A percentile compares a stretch with the other conserved stretches of the same genome.
Evolutionary conservation across 2,797 vertebrate genomes (phyloP).

Genomic region (Diceros bicornis): DNA sequence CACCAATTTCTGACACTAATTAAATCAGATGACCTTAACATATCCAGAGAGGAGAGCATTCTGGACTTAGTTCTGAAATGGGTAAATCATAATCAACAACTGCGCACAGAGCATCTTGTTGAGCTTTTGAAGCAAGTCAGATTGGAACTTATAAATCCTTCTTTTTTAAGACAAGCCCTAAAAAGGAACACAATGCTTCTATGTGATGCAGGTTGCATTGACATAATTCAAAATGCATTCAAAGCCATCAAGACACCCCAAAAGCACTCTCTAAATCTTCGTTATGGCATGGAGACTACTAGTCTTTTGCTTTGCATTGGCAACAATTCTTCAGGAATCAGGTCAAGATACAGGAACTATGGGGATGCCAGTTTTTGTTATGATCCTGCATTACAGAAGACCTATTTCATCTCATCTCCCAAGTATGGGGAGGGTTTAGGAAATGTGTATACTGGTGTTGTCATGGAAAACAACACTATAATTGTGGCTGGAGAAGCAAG

Average conservation of each 20-base stretch:
- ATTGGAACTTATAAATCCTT: constrained; percentile 93
- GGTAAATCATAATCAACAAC: constrained; percentile 92
- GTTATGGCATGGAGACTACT: constrained; percentile 98
- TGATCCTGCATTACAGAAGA: constrained; percentile 92
- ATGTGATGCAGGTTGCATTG: constrained; percentile 93
- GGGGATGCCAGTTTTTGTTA: constrained; percentile 96
- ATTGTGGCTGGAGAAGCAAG: constrained; percentile 96
- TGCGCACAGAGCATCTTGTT: constrained; percentile 91
- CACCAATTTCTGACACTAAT: constrained; percentile 95
- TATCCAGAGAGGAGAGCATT: constrained; percentile 96
- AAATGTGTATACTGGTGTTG: constrained; percentile 94
- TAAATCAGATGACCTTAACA: constrained; percentile 96
- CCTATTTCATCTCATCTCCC: constrained; percentile 97
- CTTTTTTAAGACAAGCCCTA: constrained; percentile 93
- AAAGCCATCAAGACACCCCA: constrained; percentile 90
- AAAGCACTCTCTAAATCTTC: constrained; percentile 92
- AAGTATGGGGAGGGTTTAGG: constrained; percentile 96
- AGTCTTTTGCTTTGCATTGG: constrained; percentile 97
- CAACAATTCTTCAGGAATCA: constrained; percentile 95
- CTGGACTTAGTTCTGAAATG: constrained; percentile 96
- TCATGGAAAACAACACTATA: constrained; percentile 95
- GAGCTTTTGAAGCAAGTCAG: constrained; percentile 96
- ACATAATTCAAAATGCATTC: constrained; percentile 94
- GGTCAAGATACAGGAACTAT: constrained; percentile 94
- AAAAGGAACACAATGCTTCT: constrained; percentile 95